Conservation (phyloP, 92 coral and sea anemone genomes). For the Meandrina meandrites region DNA sequence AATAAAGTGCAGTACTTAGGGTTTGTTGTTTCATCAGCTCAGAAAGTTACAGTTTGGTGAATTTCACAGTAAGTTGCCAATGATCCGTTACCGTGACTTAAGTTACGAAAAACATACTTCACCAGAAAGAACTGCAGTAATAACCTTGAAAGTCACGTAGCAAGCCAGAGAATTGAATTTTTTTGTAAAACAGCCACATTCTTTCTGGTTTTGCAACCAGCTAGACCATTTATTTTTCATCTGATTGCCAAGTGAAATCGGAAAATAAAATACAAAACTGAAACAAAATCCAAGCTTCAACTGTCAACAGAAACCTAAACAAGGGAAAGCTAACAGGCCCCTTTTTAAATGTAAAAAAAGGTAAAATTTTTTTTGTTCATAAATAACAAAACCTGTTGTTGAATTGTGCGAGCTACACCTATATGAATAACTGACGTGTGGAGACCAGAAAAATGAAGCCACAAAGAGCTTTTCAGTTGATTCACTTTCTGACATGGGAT, state of each 20-base stretch:
- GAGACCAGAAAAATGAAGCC: neutral
- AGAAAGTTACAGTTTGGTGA: no score
- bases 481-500: neutral
- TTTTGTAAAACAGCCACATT: no score
- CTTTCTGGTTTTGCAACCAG: neutral
- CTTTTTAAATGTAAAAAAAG: neutral
- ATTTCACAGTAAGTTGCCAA: no score
- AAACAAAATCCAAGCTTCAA: neutral
- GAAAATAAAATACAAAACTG: neutral
- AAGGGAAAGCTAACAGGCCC: no score
- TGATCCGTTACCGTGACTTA: no score
- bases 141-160: no score
- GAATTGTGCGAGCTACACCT: neutral
- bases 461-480: neutral
- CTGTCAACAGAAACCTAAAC: neutral
- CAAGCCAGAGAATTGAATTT: no score
- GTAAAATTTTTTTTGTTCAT: neutral
- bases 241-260: neutral
- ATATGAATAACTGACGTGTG: neutral
- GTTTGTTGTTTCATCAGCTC: no score
- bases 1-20: no score
- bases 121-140: no score
- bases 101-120: no score
- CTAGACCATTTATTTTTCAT: neutral
- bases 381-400: conserved; percentile 5